phyloP scores from a whole-genome alignment of 2,797 vertebrate species.

The Lutjanus argentimaculatus region DNA sequence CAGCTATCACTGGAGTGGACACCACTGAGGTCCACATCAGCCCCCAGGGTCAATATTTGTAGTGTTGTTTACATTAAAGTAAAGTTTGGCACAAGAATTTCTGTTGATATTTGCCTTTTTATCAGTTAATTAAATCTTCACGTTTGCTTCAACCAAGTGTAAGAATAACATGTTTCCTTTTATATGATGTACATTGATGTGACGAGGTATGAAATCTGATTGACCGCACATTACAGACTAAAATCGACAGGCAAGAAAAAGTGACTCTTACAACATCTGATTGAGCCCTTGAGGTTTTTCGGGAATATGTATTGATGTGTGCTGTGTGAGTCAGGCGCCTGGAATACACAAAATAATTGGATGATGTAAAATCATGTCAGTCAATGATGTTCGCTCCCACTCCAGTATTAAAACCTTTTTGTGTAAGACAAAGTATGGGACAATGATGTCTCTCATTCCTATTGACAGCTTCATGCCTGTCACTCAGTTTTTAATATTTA shows the following conservation, averaged over 20 bases:
- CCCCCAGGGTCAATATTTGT: not conserved
- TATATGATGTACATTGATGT: not conserved
- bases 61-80: not conserved
- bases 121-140: not conserved
- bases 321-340: not conserved
- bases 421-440: not conserved
- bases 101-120: not conserved
- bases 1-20: not conserved
- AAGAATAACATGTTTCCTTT: not conserved
- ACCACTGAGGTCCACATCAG: constrained; percentile 10
- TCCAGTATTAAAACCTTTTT: not conserved
- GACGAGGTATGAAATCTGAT: not conserved
- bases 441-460: not conserved
- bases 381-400: not conserved
- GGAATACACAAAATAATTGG: not conserved
- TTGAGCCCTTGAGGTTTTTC: not conserved
- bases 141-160: not conserved
- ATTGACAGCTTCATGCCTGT: too few relatives aligned
- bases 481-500: not conserved
- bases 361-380: not conserved
- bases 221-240: not conserved
- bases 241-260: not conserved
- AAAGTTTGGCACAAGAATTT: not conserved
- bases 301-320: not conserved
- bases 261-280: not conserved